Conservation (phyloP, 2,888 invertebrate species). For the Chydorus sphaericus region DNA sequence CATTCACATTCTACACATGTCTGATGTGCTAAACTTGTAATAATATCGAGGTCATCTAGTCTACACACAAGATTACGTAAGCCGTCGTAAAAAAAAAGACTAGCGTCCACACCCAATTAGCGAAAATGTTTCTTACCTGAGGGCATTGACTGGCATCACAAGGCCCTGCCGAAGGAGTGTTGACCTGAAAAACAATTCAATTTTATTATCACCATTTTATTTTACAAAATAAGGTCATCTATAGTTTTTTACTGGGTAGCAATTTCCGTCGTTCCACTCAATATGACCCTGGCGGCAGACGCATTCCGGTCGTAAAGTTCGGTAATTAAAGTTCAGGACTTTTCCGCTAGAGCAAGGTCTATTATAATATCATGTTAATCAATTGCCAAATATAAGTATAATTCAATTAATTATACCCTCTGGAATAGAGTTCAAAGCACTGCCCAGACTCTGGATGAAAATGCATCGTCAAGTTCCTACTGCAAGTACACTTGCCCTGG, state of each 20-base stretch:
- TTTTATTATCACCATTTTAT: too few species aligned
- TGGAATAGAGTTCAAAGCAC: slow-evolving; percentile 20
- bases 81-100: slow-evolving; percentile 19
- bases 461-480: slow-evolving; percentile 19
- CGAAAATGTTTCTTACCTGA: background rate
- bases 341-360: slow-evolving; percentile 22
- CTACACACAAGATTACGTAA: too few species aligned
- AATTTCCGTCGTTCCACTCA: slow-evolving; percentile 20
- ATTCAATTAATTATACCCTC: slow-evolving; percentile 17
- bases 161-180: slow-evolving; percentile 16
- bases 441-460: slow-evolving; percentile 17
- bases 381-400: background rate
- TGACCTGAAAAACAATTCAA: too few species aligned
- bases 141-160: slow-evolving; percentile 16
- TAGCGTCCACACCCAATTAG: slow-evolving; percentile 16
- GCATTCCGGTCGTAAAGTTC: slow-evolving; percentile 20
- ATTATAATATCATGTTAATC: background rate
- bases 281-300: slow-evolving; percentile 21
- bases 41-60: too few species aligned
- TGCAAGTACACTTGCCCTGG: slow-evolving; percentile 20
- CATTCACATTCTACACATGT: too few species aligned
- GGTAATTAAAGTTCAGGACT: slow-evolving; percentile 21
- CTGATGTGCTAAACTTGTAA: too few species aligned
- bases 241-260: slow-evolving; percentile 21
- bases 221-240: too few species aligned